Base-by-base conservation (phyloP, 2,888 invertebrate species). In the Leptopilina myrica region DNA sequence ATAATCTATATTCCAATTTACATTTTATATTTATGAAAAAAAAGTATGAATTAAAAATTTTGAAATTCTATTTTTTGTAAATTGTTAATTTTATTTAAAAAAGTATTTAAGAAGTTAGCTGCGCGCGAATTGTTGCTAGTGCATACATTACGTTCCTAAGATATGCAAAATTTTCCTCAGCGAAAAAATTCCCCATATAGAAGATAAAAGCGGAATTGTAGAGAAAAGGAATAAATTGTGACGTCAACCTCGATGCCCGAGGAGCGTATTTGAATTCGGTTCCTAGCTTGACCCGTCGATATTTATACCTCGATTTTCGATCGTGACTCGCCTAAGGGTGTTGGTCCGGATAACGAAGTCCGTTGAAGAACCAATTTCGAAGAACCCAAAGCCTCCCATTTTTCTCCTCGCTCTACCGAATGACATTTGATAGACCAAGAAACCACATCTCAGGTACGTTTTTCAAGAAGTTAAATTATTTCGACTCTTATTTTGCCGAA, bases 241-340 rank as follows among this genome's bases (percentile, higher is more conserved):
- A 53, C 49, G 14, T 53, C 69, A 69, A 49, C 49, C 26, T 49
- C 49, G 53, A 33, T 53, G 53, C 53, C 69, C 53, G 49, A 53
- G 69, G 67, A 69, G 49, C 26, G 26, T 26, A 53, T 69, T 69
- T 53, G 69, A 69, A 69, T 53, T 69, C 53, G 73, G 73, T 14
- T 56, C 73, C 73, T 73, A 56, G 56, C n/a, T 56, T 73, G 56
- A 73, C 73, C 73, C 56, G 56, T 77, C 82, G 82, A 81, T 83
- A 81, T 78, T 81, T 78, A 78, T 83, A 81, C 81, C 81, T 80
- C 78, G 81, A 77, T 77, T 78, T 78, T 79, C 77, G 81, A 80
- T 83, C 80, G 80, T 79, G 78, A 78, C 77, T 56, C 9, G 73
- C 56, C 73, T 33, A n/a, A 73, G 73, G 73, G 53, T 49, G 14